Conservation (phyloP, 1,140 invertebrate species). For the Orius laevigatus region DNA sequence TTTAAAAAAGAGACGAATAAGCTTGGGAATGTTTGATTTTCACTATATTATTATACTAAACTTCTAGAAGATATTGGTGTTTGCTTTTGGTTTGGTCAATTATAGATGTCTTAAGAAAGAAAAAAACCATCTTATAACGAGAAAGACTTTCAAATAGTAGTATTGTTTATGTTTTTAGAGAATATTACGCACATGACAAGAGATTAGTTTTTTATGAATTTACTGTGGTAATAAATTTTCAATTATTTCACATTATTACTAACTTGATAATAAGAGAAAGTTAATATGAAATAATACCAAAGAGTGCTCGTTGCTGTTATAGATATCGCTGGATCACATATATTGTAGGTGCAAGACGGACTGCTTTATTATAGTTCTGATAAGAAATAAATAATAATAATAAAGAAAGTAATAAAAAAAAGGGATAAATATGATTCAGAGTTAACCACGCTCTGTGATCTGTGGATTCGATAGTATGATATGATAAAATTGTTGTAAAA, state of each 20-base stretch:
- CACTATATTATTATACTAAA: not conserved
- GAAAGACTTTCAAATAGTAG: not conserved
- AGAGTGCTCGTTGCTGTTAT: slow-evolving; percentile 17
- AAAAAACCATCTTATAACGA: not conserved
- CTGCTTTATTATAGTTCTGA: slow-evolving; percentile 18
- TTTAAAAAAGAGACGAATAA: not conserved
- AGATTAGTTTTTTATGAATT: slow-evolving; percentile 9
- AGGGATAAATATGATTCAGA: slow-evolving; percentile 12
- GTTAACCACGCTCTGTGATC: slow-evolving; percentile 18
- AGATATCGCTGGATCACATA: slow-evolving; percentile 14
- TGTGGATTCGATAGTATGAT: slow-evolving; percentile 14
- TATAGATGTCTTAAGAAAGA: too few species aligned
- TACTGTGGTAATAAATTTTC: too few species aligned
- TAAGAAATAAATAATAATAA: too few species aligned
- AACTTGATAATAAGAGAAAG: too few species aligned
- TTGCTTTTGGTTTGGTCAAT: too few species aligned
- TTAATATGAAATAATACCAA: slow-evolving; percentile 16
- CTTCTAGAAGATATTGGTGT: too few species aligned
- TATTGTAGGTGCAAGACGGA: slow-evolving; percentile 14
- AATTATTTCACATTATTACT: too few species aligned
- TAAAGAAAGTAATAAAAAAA: slow-evolving; percentile 6
- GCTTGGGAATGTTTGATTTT: not conserved
- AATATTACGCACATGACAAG: not conserved
- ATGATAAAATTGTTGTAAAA: slow-evolving; percentile 12
- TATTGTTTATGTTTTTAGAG: not conserved